These are phyloP conservation scores for Strigops habroptila DNA, from an alignment of 2,113 vertebrate genomes.

Conservation along the genomic window DNA sequence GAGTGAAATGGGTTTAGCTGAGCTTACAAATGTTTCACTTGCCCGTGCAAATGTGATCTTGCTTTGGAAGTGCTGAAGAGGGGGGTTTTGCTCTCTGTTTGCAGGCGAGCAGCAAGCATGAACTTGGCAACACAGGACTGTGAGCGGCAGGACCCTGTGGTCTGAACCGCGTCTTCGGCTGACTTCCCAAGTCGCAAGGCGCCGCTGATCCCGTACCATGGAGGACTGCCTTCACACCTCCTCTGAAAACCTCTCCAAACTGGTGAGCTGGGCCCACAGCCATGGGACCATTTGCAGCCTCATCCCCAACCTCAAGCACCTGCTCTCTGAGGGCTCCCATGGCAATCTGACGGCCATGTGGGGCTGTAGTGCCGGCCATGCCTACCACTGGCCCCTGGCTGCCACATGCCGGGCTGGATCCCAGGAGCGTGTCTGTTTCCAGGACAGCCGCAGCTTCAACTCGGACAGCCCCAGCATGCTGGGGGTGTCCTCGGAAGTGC, in stretches of 20 bases:
- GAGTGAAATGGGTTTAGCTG: background rate
- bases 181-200: constrained; percentile 36
- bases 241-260: constrained; percentile 86
- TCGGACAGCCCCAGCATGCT: constrained; percentile 82
- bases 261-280: constrained; percentile 93
- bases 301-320: constrained; percentile 87
- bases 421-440: constrained; percentile 82
- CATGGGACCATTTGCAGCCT: constrained; percentile 92
- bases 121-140: rapidly evolving
- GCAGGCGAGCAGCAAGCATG: constrained; percentile 14
- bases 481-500: constrained; percentile 75
- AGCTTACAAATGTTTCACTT: background rate
- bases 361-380: constrained; percentile 87
- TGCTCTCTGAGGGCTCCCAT: constrained; percentile 81
- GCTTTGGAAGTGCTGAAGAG: background rate
- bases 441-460: constrained; percentile 83
- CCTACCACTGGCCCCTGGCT: constrained; percentile 88
- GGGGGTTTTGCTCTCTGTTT: constrained; percentile 8
- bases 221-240: constrained; percentile 90
- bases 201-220: constrained; percentile 72
- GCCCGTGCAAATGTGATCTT: rapidly evolving
- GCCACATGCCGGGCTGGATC: constrained; percentile 81
- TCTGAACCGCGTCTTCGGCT: constrained; percentile 16
- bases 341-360: constrained; percentile 85
- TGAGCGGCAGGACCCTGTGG: background rate